Evolutionary conservation across 2,888 invertebrate species (phyloP).

Genomic region (Ellobium chinense): DNA sequence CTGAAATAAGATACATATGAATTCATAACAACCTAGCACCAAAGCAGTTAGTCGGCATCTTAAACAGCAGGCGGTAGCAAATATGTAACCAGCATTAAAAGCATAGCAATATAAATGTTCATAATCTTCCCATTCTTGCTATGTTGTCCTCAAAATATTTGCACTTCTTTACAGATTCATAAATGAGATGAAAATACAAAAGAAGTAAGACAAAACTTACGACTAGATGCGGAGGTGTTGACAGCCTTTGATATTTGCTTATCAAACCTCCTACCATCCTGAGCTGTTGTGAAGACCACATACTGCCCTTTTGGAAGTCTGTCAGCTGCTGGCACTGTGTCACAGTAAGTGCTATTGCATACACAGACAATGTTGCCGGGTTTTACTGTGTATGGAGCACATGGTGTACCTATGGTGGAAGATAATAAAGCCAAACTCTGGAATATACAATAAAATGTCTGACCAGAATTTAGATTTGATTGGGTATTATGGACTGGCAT

Average conservation of each 20-base stretch:
- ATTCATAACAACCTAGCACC: no score
- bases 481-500: no score
- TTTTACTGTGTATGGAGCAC: slow-evolving; percentile 44
- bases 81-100: no score
- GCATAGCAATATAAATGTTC: no score
- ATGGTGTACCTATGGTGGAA: slow-evolving; percentile 18
- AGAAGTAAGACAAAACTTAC: slow-evolving; percentile 5
- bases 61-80: no score
- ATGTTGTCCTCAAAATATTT: not conserved
- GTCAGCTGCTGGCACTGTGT: slow-evolving; percentile 58
- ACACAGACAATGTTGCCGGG: slow-evolving; percentile 71
- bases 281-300: slow-evolving; percentile 53
- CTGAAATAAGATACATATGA: no score
- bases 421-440: not conserved
- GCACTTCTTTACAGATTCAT: no score
- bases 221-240: slow-evolving; percentile 14
- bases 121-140: no score
- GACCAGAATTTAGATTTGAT: no score
- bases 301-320: slow-evolving; percentile 42
- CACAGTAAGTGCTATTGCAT: slow-evolving; percentile 76
- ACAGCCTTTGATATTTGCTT: slow-evolving; percentile 38
- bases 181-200: no score
- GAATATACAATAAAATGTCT: no score
- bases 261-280: slow-evolving; percentile 50
- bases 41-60: no score